Evolutionary conservation across 2,888 invertebrate species (phyloP), one percentile per base, ranked within the genome.

Genomic region (Drosophila heteroneura): DNA sequence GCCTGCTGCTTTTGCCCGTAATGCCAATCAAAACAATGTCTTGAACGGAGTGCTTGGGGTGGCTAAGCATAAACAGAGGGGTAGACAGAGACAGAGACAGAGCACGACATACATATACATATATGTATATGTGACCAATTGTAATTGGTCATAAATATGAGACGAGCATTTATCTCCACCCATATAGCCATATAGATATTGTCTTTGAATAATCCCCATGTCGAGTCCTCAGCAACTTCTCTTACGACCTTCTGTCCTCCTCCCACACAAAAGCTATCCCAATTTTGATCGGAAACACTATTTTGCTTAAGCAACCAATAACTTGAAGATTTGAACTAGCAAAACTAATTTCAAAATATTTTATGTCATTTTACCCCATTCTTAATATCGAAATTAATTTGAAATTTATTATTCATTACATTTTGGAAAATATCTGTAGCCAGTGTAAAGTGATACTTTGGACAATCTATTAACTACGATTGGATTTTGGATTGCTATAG

Each of bases 1-100:
- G 44, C 14, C 47, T 37, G 47, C 30, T 66, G 44, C 49, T 52
- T 61, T 49, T 60, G 52, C 61, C 22, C 57, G 58, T 62, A 66
- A 69, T 78, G 79, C 76, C 80, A 83, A 80, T 80, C 83, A 83
- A 75, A 83, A 83, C 71, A 69, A 44, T 62, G 64, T 76, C 71
- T 60, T 33, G 6, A 35, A 19, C 16, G 26, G 33, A 60, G 9
- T 73, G 57, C 57, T 35, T 54, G 44, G 49, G 14, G 33, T 16
- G 28, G 35, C 61, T n/a, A 19, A 14, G 9, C 47, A 26, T n/a
- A 30, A 32, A 19, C 41, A 12, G 26, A 22, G 44, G 51, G 56
- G 16, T 26, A 12, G 19, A 9, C 5, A 16, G 10, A 35, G 28
- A 41, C n/a, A 5, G 6, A 19, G 44, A 44, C 44, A 10, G 44